Evolutionary conservation across 1,140 invertebrate species (phyloP).

Genomic region (Calliphora vicina): DNA sequence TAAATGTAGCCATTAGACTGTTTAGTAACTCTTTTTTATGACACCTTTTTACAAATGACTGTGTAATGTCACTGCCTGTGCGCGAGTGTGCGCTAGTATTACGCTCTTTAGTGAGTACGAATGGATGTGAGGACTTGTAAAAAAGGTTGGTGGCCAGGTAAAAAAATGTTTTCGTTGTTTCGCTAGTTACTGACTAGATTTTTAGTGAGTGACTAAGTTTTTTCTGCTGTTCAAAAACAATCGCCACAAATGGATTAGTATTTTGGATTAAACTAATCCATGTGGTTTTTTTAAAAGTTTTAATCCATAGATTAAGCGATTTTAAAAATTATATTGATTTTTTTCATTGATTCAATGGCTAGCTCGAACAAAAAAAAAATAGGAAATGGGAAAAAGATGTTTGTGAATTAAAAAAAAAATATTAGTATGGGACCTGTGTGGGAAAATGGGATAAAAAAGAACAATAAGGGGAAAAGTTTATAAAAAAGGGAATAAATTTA

Average conservation of each 20-base stretch:
- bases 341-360: neutral
- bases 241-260: conserved; percentile 13
- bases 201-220: neutral
- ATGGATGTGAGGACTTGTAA: neutral
- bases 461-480: no score
- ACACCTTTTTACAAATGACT: neutral
- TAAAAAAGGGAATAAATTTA: no score
- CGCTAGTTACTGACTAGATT: conserved; percentile 1
- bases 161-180: neutral
- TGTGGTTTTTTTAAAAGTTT: conserved; percentile 23
- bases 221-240: neutral
- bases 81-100: neutral
- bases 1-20: neutral
- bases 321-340: conserved; percentile 14
- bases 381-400: neutral
- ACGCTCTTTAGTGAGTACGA: neutral
- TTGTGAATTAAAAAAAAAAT: no score
- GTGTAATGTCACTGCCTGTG: neutral
- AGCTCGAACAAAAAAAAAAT: neutral
- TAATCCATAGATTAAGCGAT: conserved; percentile 9
- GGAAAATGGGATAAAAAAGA: no score
- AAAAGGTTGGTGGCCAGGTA: neutral
- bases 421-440: no score
- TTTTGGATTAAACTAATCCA: conserved; percentile 25
- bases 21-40: conserved; percentile 36